Evolutionary conservation across 2,797 vertebrate genomes (phyloP), one percentile per base, ranked within the genome.

Genomic region (Dallia pectoralis): DNA sequence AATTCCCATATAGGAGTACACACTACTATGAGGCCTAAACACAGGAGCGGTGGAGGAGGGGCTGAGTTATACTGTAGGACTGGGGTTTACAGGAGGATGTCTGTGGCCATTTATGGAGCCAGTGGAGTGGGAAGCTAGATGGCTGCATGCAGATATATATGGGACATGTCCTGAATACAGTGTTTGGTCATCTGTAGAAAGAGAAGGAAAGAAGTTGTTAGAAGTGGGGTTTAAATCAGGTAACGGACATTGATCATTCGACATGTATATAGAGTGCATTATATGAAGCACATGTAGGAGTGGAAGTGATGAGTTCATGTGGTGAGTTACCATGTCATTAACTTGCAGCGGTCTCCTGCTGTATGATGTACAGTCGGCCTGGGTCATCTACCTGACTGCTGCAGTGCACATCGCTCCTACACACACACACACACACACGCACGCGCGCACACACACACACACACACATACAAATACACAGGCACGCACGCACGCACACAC

Each of bases 331-430:
- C 85, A 84, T 80, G 81, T 84, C 72, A 95, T 95, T 96, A 96
- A 94, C 96, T 97, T 80, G 96, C 95, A 79, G 96, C 94, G 0
- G 95, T 94, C 91, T 95, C 94, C 90, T 95, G 95, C 88, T 96
- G 95, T 84, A 95, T 91, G 79, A 95, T 84, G 84, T 91, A 96
- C 79, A 95, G 91, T 86, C 94, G 95, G 85, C 94, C 92, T 85
- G 95, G 91, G 69, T 96, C 95, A 67, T 97, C 95, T 79, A 93
- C 93, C 83, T 94, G 92, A n/a, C 93, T 93, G 84, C 95, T 90
- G 63, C 96, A 97, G 69, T 94, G 95, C 81, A 92, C 91, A 68
- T 97, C 96, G 77, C 93, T 96, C 92, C 96, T 97, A 79, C 69
- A 77, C 69, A 82, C 12, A 18, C 32, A 82, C 29, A 69, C 18